A percentile compares a stretch with the other conserved stretches of the same genome.
Evolutionary conservation across 2,113 vertebrate species (phyloP).

Genomic region (Heterotilapia buettikoferi): DNA sequence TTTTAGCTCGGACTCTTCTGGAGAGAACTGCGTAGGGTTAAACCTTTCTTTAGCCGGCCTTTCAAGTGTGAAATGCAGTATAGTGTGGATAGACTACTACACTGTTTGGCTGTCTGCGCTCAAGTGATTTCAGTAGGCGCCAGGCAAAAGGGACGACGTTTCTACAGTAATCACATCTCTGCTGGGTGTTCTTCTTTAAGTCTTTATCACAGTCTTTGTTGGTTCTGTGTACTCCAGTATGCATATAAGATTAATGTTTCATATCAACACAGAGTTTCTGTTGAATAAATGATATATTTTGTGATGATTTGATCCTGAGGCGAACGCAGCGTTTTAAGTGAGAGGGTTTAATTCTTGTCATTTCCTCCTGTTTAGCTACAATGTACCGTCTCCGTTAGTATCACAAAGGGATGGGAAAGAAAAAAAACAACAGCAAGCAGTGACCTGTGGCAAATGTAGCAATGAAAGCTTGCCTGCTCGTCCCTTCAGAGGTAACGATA

Average conservation of each 20-base stretch:
- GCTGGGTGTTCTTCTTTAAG: slow-evolving; percentile 32
- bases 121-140: slow-evolving; percentile 14
- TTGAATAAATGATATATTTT: slow-evolving; percentile 11
- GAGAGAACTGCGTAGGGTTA: slow-evolving; percentile 9
- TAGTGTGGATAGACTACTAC: slow-evolving; percentile 19
- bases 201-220: slow-evolving; percentile 20
- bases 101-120: slow-evolving; percentile 31
- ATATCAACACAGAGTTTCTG: slow-evolving; percentile 16
- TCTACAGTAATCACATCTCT: neutral
- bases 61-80: slow-evolving; percentile 27
- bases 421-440: neutral
- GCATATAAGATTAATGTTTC: slow-evolving; percentile 11
- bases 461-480: slow-evolving; percentile 1
- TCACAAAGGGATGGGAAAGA: neutral
- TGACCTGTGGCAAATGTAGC: slow-evolving; percentile 56
- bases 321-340: neutral
- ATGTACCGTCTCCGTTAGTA: neutral
- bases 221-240: slow-evolving; percentile 21
- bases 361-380: slow-evolving; percentile 8
- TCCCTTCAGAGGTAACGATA: neutral
- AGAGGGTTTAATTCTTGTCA: neutral
- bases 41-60: slow-evolving; percentile 26
- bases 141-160: slow-evolving; percentile 11
- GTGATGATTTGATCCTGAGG: slow-evolving; percentile 2
- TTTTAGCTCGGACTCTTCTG: slow-evolving; percentile 41